Percentiles rank a stretch among this genome's conserved stretches.
Evolutionary conservation across 2,113 vertebrate species (phyloP).

Genomic region (Ovibos moschatus): DNA sequence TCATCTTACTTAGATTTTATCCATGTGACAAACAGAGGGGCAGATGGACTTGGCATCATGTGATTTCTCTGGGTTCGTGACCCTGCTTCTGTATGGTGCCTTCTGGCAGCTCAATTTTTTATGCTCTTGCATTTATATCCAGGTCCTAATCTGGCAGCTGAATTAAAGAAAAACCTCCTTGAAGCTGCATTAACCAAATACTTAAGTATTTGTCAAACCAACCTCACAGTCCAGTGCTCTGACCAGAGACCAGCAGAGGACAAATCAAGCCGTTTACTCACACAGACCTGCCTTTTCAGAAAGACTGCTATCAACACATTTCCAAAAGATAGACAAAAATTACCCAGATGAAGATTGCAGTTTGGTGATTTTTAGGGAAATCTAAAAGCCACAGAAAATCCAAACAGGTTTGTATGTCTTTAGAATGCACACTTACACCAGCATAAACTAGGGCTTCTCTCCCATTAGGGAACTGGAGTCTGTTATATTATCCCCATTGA

Average conservation of each 20-base stretch:
- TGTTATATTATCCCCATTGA: slow-evolving; percentile 70
- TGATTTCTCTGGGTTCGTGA: slow-evolving; percentile 12
- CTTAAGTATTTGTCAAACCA: neutral
- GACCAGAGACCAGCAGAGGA: neutral
- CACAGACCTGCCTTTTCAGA: neutral
- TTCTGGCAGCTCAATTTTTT: slow-evolving; percentile 8
- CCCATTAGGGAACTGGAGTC: slow-evolving; percentile 64
- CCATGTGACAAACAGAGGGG: slow-evolving; percentile 35
- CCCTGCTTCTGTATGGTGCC: neutral
- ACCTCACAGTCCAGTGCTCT: neutral
- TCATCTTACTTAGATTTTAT: slow-evolving; percentile 45
- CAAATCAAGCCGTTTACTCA: slow-evolving; percentile 15
- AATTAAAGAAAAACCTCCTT: neutral
- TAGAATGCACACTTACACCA: slow-evolving; percentile 29
- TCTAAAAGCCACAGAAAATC: slow-evolving; percentile 50
- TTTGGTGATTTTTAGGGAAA: slow-evolving; percentile 43
- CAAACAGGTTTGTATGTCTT: slow-evolving; percentile 23
- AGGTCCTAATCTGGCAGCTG: neutral
- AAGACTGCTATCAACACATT: neutral
- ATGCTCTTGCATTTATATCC: neutral
- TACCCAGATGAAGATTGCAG: slow-evolving; percentile 24
- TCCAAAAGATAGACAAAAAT: slow-evolving; percentile 49
- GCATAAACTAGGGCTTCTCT: slow-evolving; percentile 44
- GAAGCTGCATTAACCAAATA: neutral
- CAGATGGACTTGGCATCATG: neutral